Evolutionary conservation across 1,140 invertebrate species (phyloP).

Genomic region (Drosophila varians): DNA sequence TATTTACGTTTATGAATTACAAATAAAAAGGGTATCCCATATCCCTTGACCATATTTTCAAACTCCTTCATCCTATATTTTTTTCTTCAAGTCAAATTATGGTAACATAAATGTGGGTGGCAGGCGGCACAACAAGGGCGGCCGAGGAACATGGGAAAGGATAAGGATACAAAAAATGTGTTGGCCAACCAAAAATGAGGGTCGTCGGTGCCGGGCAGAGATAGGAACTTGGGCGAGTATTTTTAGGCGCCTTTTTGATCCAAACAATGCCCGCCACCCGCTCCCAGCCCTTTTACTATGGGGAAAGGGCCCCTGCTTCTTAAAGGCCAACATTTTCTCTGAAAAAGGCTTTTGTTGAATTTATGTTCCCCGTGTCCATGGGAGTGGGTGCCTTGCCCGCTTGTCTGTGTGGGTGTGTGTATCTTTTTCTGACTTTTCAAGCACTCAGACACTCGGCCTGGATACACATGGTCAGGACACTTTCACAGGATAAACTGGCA

Average conservation of each 20-base stretch:
- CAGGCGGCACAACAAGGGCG: slow-evolving; percentile 28
- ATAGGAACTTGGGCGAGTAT: slow-evolving; percentile 72
- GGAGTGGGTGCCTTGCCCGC: not conserved
- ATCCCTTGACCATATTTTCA: not conserved
- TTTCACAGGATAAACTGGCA: slow-evolving; percentile 59
- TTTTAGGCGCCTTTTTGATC: slow-evolving; percentile 73
- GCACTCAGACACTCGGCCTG: slow-evolving; percentile 44
- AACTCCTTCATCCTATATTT: slow-evolving; percentile 24
- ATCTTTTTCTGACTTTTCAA: slow-evolving; percentile 78
- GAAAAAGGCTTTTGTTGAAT: slow-evolving; percentile 70
- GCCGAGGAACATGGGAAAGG: slow-evolving; percentile 37
- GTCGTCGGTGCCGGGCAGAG: slow-evolving; percentile 53
- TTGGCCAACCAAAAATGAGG: slow-evolving; percentile 74
- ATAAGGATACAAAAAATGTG: slow-evolving; percentile 47
- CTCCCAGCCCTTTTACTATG: not conserved
- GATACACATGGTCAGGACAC: slow-evolving; percentile 48
- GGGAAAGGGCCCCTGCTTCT: slow-evolving; percentile 26
- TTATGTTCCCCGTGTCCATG: slow-evolving; percentile 43
- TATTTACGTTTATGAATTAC: no score
- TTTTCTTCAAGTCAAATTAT: slow-evolving; percentile 76
- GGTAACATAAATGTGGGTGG: slow-evolving; percentile 78
- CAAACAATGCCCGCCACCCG: slow-evolving; percentile 33
- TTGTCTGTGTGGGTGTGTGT: slow-evolving; percentile 46
- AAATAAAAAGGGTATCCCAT: slow-evolving; percentile 5
- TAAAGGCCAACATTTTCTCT: slow-evolving; percentile 44